Percentiles rank a stretch among this genome's conserved stretches.
phyloP scores from a whole-genome alignment of 2,797 vertebrate genomes.

The Pipistrellus pipistrellus region DNA sequence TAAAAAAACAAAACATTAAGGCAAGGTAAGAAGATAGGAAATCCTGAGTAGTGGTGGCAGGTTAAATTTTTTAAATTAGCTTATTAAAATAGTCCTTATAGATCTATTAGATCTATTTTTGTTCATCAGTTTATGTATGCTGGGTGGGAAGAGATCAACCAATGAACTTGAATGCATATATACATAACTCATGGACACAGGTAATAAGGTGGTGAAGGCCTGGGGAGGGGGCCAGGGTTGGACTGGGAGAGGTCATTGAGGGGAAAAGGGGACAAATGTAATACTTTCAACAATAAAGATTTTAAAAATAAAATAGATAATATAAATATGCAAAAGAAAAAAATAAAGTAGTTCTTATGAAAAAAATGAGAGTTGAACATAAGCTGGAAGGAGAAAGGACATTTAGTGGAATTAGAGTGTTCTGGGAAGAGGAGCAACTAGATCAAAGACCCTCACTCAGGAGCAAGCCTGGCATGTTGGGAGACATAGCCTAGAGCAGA shows the following conservation, averaged over 20 bases:
- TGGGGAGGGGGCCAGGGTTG: rapidly evolving
- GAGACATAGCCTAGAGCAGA: neutral
- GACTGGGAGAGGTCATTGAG: no score
- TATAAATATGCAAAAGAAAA: no score
- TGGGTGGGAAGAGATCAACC: no score
- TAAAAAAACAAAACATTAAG: neutral
- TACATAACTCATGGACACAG: no score
- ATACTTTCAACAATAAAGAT: no score
- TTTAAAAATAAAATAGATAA: no score
- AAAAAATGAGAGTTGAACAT: neutral
- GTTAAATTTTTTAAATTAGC: neutral
- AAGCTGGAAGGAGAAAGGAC: neutral
- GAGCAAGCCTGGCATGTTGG: neutral
- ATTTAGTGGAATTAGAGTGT: neutral
- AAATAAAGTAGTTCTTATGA: neutral
- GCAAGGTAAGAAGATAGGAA: neutral
- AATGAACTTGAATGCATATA: no score
- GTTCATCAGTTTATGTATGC: no score
- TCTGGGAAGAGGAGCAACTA: neutral
- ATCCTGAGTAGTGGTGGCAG: neutral
- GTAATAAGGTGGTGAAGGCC: no score
- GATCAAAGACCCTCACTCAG: neutral
- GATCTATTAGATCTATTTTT: no score
- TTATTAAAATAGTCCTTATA: neutral
- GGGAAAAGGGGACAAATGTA: no score